Evolutionary conservation across 35 echinoderm and acorn worm genomes (phyloP).

Genomic region (Apostichopus japonicus): DNA sequence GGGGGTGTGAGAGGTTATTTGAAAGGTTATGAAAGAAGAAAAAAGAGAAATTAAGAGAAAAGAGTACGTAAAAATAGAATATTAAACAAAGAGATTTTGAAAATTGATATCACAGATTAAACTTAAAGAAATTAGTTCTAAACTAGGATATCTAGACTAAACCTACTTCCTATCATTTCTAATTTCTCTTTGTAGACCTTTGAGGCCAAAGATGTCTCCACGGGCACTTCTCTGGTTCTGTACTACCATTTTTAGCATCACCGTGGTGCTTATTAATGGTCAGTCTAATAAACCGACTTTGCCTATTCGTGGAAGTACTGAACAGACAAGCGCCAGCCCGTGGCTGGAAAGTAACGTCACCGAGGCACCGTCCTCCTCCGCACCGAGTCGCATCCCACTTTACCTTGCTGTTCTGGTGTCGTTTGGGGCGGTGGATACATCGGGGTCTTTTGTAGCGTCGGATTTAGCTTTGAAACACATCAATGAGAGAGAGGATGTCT

Average conservation of each 20-base stretch:
- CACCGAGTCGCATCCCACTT: background rate
- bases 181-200: background rate
- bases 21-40: no score
- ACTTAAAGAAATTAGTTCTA: background rate
- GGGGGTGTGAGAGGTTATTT: background rate
- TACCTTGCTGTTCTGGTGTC: slow-evolving; percentile 10
- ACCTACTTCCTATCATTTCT: background rate
- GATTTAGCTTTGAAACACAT: slow-evolving; percentile 74
- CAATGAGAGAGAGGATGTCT: slow-evolving; percentile 68
- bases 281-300: background rate
- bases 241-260: background rate
- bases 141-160: no score
- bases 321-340: background rate
- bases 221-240: background rate
- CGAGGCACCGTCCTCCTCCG: background rate
- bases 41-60: no score
- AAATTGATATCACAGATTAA: background rate
- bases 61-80: no score
- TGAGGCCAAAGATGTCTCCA: background rate
- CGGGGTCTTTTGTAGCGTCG: slow-evolving; percentile 37
- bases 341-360: background rate
- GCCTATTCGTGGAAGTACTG: background rate
- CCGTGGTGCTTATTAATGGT: background rate
- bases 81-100: background rate
- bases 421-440: background rate